Base-by-base conservation (phyloP, 1,140 invertebrate species). In the Stegodyphus dumicola region DNA sequence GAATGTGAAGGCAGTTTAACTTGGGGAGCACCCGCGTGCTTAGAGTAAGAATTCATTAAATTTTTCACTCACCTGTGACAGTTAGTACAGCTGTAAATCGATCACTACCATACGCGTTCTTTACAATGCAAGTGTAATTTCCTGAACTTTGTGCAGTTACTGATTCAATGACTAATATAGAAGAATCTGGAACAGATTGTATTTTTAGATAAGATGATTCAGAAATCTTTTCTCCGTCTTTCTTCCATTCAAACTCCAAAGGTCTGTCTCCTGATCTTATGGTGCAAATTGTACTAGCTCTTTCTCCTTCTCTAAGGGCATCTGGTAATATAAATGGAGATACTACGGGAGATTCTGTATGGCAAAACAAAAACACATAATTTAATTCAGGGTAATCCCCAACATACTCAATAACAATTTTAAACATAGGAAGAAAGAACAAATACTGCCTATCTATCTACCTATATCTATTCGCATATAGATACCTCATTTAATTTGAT, bases 81-180 rank as follows among this genome's bases (percentile, higher is more conserved):
- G 65, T 67, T 5, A 67, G n/a, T 67, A 17, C 17, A 7, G 65
- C 65, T 15, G 65, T 67, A 67, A 67, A 67, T 2, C 15, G 9
- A 67, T 67, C 65, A 18, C 65, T 67, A 7, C 65, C 65, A 67
- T n/a, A 18, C 7, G 65, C 9, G 6, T 67, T 67, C 7, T 96
- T 95, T 9, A 97, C 97, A 88, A 94, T 93, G 90, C 97, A 98
- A 0, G 95, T 94, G 90, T 96, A 96, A 90, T 95, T 94, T 76
- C 95, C 95, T 92, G 92, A 93, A 91, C 96, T 94, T 89, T 93
- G 92, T 70, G 94, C 93, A 88, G 93, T 93, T 80, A 94, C 94
- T 15, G 94, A 93, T 85, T 94, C 93, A 84, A 97, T 96, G 54
- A 93, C 94, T 85, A 98, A 91, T 88, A 95, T 91, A 81, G 89